These are phyloP conservation scores for Abramis brama DNA, from an alignment of 2,113 vertebrate species.

Conservation along the genomic window DNA sequence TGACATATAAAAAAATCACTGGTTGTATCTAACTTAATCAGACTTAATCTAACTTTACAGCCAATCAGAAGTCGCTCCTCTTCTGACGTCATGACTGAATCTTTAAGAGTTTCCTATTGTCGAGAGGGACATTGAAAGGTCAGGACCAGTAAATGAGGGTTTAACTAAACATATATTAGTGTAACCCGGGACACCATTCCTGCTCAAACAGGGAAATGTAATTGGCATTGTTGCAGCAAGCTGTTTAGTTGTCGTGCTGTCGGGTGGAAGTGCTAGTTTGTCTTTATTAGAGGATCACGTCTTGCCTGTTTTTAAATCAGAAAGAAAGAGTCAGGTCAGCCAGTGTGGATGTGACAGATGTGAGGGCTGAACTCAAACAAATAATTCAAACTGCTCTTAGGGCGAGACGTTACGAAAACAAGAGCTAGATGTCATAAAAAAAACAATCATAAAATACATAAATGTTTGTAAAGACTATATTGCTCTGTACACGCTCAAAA, in stretches of 20 bases:
- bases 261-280: neutral
- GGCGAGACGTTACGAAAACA: neutral
- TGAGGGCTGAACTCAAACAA: neutral
- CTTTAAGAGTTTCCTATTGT: slow-evolving; percentile 14
- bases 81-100: slow-evolving; percentile 25
- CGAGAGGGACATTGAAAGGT: slow-evolving; percentile 4
- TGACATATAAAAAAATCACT: no score
- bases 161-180: slow-evolving; percentile 24
- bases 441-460: neutral
- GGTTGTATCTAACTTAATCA: neutral
- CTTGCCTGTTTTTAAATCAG: slow-evolving; percentile 1
- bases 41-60: neutral
- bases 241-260: neutral
- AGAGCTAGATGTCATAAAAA: neutral
- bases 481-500: no score
- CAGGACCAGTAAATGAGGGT: neutral
- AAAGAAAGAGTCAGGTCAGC: neutral
- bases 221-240: slow-evolving; percentile 2
- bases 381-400: neutral
- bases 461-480: neutral
- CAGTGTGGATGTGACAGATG: neutral
- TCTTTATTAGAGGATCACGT: slow-evolving; percentile 16
- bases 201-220: slow-evolving; percentile 4
- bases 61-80: slow-evolving; percentile 1
- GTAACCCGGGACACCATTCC: neutral